Base-by-base conservation (phyloP, 2,113 vertebrate species). In the Hemibagrus wyckioides region DNA sequence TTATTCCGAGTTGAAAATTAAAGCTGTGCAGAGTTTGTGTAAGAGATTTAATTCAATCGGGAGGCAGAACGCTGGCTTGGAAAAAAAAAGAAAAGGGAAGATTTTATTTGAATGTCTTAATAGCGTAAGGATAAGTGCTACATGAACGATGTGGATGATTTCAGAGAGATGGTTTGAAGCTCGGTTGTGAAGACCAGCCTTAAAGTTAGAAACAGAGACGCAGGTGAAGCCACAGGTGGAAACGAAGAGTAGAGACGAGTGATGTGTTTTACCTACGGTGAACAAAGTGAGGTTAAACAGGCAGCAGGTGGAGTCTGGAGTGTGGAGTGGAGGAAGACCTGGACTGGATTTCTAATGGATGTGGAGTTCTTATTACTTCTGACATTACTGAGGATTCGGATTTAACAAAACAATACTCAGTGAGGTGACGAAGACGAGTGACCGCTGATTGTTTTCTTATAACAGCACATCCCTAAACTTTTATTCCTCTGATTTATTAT, bases 21-120 rank as follows among this genome's bases (percentile, higher is more conserved):
- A 94, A 89, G 92, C 90, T 87, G 91, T 92, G 90, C 90, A 87
- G 92, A 93, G 93, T 95, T 94, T 94, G 93, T 93, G 91, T 89
- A 92, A 91, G 88, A 92, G 91, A 91, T 93, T 93, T 85, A 91
- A 92, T 93, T 93, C 90, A 89, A 93, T 92, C 91, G 89, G 88
- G 91, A 89, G 92, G 90, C 91, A 91, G 91, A 94, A 88, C 86
- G 88, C 10, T n/a, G 67, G 36, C 30, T 30, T 65, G 80, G 65
- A 85, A 65, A n/a, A n/a, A n/a, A n/a, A n/a, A n/a, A n/a, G n/a
- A n/a, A 44, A 81, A 48, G 56, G 80, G 56, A 80, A 52, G 19
- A 84, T 89, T 71, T 86, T 41, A 79, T 57, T 63, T 56, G 19
- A 61, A 9, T n/a, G 17, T 3, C 61, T 57, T 79, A 21, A 76